Percentiles rank a stretch among this genome's conserved stretches.
Evolutionary conservation across 2,113 vertebrate genomes (phyloP).

Genomic region (Amblyopsis rosae): DNA sequence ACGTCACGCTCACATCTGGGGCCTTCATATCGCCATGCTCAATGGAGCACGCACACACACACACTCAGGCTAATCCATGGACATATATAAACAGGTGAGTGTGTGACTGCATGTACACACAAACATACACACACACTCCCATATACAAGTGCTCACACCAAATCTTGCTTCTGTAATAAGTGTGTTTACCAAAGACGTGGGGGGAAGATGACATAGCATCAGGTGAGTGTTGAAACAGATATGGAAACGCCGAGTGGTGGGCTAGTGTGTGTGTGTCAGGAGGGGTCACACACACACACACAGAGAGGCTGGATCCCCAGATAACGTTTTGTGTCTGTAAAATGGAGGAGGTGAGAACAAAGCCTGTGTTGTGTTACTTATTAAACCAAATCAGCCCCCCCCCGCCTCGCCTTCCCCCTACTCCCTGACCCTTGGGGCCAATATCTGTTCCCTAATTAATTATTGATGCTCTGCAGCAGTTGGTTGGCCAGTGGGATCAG

Average conservation of each 20-base stretch:
- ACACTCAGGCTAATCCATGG: slow-evolving; percentile 10
- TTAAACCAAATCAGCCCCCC: slow-evolving; percentile 72
- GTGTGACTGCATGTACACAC: neutral
- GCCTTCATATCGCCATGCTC: slow-evolving; percentile 15
- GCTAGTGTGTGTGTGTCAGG: neutral
- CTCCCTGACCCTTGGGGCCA: slow-evolving; percentile 79
- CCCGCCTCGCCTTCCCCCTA: slow-evolving; percentile 57
- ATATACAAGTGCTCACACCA: neutral
- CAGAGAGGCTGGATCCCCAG: slow-evolving; percentile 23
- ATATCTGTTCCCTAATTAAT: slow-evolving; percentile 88
- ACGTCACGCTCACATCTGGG: slow-evolving; percentile 59
- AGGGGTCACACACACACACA: neutral
- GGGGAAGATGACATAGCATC: too few species aligned
- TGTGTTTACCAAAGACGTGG: neutral
- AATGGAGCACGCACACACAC: neutral
- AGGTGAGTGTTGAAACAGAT: neutral
- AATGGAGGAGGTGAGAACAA: slow-evolving; percentile 57
- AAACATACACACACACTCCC: neutral
- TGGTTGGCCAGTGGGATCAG: slow-evolving; percentile 74
- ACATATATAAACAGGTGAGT: neutral
- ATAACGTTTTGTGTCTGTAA: slow-evolving; percentile 37
- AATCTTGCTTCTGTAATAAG: slow-evolving; percentile 8
- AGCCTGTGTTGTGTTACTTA: slow-evolving; percentile 69
- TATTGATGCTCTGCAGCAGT: slow-evolving; percentile 87
- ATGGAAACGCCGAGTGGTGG: too few species aligned